Evolutionary conservation across 2,888 invertebrate species (phyloP).

Genomic region (Chrysotoxum bicinctum): DNA sequence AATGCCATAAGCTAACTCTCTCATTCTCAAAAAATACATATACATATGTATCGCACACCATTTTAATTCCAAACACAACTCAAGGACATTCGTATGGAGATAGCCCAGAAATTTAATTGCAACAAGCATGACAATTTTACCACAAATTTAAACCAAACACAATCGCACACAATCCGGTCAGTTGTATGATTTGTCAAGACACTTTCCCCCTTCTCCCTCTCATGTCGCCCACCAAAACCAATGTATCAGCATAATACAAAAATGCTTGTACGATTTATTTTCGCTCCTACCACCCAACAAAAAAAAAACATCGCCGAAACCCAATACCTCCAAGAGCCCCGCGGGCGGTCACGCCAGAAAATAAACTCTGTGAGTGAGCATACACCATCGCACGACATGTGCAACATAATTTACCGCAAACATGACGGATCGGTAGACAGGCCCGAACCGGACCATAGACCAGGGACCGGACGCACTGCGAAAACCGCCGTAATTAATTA

Average conservation of each 20-base stretch:
- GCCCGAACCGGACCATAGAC: constrained; percentile 29
- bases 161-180: neutral
- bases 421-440: constrained; percentile 70
- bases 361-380: constrained; percentile 54
- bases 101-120: constrained; percentile 47
- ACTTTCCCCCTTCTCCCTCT: neutral
- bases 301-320: constrained; percentile 31
- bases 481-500: constrained; percentile 72
- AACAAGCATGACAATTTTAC: constrained; percentile 61
- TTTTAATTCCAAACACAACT: neutral
- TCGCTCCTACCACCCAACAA: constrained; percentile 5
- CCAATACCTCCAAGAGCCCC: constrained; percentile 13
- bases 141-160: constrained; percentile 55
- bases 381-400: constrained; percentile 49
- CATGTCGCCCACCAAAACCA: neutral
- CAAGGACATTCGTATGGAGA: constrained; percentile 39
- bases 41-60: neutral
- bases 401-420: constrained; percentile 71
- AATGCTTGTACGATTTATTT: constrained; percentile 44
- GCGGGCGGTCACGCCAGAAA: constrained; percentile 48
- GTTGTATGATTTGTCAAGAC: constrained; percentile 14
- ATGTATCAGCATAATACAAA: neutral
- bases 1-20: neutral
- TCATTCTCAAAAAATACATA: neutral
- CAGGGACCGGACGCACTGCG: constrained; percentile 62